Percentiles rank a stretch among this genome's conserved stretches.
Evolutionary conservation across 2,797 vertebrate genomes (phyloP).

Genomic region (Spondyliosoma cantharus): DNA sequence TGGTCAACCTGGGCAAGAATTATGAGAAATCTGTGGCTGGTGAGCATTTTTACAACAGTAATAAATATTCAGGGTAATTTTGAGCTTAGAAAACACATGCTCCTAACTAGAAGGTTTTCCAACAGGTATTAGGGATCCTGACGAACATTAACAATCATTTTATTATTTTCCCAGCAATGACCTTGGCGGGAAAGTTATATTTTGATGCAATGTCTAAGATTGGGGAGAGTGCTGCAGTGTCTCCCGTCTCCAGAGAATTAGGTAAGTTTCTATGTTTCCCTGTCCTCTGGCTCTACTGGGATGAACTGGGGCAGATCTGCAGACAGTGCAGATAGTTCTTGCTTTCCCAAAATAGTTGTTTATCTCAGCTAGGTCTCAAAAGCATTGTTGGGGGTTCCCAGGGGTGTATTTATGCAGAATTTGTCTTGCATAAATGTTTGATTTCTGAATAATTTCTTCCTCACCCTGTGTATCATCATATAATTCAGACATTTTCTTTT

Average conservation of each 20-base stretch:
- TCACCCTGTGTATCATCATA: not conserved
- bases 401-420: not conserved
- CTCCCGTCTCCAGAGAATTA: conserved; percentile 95
- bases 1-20: conserved; percentile 97
- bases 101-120: not conserved
- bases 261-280: conserved; percentile 85
- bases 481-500: no score
- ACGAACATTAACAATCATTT: conserved; percentile 56
- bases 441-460: not conserved
- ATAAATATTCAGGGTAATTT: not conserved
- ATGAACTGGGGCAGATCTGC: conserved; percentile 19
- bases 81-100: conserved; percentile 7
- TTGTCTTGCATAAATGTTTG: not conserved
- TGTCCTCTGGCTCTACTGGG: conserved; percentile 27
- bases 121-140: conserved; percentile 12
- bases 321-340: conserved; percentile 1
- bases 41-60: conserved; percentile 78
- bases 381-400: conserved; percentile 5
- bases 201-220: conserved; percentile 96
- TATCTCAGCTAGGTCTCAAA: conserved; percentile 10
- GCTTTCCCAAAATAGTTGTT: conserved; percentile 11
- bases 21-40: conserved; percentile 97
- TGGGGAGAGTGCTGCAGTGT: conserved; percentile 92
- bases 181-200: conserved; percentile 93
- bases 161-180: conserved; percentile 88